Base-by-base conservation (phyloP, 2,797 vertebrate genomes). In the Otolemur crassicaudatus region DNA sequence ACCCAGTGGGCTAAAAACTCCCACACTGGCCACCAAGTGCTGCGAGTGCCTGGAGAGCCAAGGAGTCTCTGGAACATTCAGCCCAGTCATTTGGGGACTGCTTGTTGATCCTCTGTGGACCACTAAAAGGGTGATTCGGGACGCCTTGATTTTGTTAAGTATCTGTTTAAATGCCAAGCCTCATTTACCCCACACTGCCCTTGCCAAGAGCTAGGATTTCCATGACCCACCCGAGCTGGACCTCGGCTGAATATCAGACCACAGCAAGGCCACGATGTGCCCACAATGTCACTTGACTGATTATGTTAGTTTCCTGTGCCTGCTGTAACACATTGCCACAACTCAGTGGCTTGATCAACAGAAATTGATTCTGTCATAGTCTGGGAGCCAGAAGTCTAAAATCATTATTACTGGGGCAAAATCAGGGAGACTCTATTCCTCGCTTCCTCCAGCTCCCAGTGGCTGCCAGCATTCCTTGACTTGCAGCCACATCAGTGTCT, bases 121-220 rank as follows among this genome's bases (percentile, higher is more conserved):
- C 37, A 8, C 46, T 0, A 5, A 43, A 4, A 17, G 34, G 29
- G 8, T 22, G n/a, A 16, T 23, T 16, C 6, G 23, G 58, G 7
- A 20, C 58, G 70, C 34, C 23, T 82, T 29, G 4, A 27, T 75
- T 87, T 49, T 43, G 56, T 34, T 20, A 6, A n/a, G 23, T 25
- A 53, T 4, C 0, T 25, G 25, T 56, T 29, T 75, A 72, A 80
- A 43, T 69, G 63, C n/a, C 40, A 46, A 79, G 14, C 12, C 13
- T 7, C 37, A 17, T 65, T 81, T 27, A 34, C 31, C 34, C 29
- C 29, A 56, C 56, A 23, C 12, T 16, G 31, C 34, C 58, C 34
- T 53, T 73, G 43, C n/a, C 65, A n/a, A 69, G 65, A n/a, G 17
- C n/a, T 69, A 23, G 80, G 10, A 63, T 56, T 80, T 73, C 40